Conservation (phyloP, 2,797 vertebrate species). For the Ammospiza maritima region DNA sequence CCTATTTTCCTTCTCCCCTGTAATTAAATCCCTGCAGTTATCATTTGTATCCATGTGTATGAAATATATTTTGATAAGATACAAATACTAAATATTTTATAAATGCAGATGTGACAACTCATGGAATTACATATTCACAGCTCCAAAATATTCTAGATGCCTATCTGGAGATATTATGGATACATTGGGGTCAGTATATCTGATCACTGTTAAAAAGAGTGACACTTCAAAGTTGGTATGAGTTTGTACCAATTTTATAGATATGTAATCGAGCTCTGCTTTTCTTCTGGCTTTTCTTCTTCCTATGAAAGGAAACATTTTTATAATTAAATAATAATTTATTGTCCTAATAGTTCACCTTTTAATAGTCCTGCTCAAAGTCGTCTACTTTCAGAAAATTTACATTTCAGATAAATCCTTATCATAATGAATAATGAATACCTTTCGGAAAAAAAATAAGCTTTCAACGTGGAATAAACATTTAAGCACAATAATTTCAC, state of each 20-base stretch:
- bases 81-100: neutral
- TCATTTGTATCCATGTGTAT: neutral
- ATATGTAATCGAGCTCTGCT: rapidly evolving
- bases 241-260: neutral
- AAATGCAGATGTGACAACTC: neutral
- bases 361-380: neutral
- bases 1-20: neutral
- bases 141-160: neutral
- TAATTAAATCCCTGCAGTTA: neutral
- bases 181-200: neutral
- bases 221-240: neutral
- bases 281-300: neutral
- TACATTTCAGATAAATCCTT: neutral
- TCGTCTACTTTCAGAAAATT: neutral
- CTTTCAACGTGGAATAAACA: neutral
- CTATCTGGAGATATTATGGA: neutral
- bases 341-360: neutral
- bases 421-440: neutral
- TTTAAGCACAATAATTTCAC: neutral
- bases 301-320: neutral
- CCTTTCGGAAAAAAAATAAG: neutral
- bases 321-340: neutral
- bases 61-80: neutral
- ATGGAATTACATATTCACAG: neutral
- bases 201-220: neutral